These are phyloP conservation scores for Ctenoplectra terminalis DNA, from an alignment of 1,140 invertebrate genomes.

Conservation along the genomic window DNA sequence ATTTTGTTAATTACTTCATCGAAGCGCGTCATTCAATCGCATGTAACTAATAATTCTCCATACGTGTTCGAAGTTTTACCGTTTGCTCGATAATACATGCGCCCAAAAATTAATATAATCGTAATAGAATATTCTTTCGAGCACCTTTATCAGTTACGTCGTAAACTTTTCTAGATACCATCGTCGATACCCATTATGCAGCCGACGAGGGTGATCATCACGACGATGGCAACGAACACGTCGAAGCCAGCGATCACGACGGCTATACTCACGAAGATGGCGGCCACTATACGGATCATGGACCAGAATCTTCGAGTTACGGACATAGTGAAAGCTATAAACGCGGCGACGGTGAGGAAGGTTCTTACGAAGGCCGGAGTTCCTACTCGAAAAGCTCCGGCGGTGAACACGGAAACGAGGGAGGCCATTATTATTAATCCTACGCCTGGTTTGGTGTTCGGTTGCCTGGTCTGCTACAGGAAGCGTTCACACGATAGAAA, in stretches of 20 bases:
- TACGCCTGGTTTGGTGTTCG: not conserved
- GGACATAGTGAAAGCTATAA: conserved; percentile 69
- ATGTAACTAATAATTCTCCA: not conserved
- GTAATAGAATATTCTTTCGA: too few relatives aligned
- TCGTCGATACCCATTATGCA: conserved; percentile 71
- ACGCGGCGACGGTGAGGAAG: conserved; percentile 61
- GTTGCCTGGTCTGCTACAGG: not conserved
- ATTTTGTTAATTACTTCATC: conserved; percentile 21
- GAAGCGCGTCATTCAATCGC: not conserved
- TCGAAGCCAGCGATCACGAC: conserved; percentile 60
- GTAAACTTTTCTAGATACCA: conserved; percentile 67
- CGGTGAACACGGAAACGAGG: conserved; percentile 45
- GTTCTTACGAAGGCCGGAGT: conserved; percentile 69
- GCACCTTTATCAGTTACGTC: not conserved
- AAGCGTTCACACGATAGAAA: not conserved
- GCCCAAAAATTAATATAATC: too few relatives aligned
- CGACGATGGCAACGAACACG: conserved; percentile 54
- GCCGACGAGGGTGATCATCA: conserved; percentile 66
- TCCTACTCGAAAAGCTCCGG: conserved; percentile 70
- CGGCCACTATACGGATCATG: conserved; percentile 61
- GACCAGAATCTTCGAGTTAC: conserved; percentile 54
- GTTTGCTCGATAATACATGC: not conserved
- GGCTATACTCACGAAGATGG: conserved; percentile 52
- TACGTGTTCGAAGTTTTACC: not conserved
- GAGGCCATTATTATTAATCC: conserved; percentile 65